phyloP scores from a whole-genome alignment of 2,113 vertebrate genomes.

The Hiodon alosoides region DNA sequence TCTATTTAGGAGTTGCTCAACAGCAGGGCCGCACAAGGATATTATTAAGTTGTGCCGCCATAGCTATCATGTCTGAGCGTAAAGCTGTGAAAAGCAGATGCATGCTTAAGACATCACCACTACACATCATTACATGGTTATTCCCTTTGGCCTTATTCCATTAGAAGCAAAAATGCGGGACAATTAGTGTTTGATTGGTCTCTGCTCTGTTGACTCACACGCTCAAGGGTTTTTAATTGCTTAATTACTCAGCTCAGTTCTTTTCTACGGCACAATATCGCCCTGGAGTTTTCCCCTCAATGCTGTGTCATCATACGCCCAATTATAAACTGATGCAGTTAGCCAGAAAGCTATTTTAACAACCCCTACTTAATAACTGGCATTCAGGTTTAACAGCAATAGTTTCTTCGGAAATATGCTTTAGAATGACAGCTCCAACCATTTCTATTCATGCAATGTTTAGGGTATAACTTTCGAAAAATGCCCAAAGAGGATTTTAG shows the following conservation, averaged over 20 bases:
- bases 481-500: too few species aligned
- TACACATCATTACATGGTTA: conserved; percentile 48
- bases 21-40: background rate
- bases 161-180: conserved; percentile 62
- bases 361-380: background rate
- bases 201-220: conserved; percentile 46
- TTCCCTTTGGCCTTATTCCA: conserved; percentile 58
- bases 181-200: conserved; percentile 61
- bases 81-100: background rate
- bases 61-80: background rate
- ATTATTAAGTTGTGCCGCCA: background rate
- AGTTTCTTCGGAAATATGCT: background rate
- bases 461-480: too few species aligned
- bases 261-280: conserved; percentile 26
- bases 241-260: conserved; percentile 52
- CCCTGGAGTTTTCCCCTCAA: conserved; percentile 3
- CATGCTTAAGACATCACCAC: conserved; percentile 11
- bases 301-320: background rate
- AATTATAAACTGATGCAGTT: background rate
- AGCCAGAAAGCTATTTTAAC: background rate
- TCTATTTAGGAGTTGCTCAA: conserved; percentile 4
- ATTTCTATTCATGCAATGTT: background rate
- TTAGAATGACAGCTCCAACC: background rate
- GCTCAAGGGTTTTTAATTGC: conserved; percentile 52
- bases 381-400: background rate